These are phyloP conservation scores for Watsonalla cultraria DNA, from an alignment of 2,888 invertebrate species.

Conservation along the genomic window DNA sequence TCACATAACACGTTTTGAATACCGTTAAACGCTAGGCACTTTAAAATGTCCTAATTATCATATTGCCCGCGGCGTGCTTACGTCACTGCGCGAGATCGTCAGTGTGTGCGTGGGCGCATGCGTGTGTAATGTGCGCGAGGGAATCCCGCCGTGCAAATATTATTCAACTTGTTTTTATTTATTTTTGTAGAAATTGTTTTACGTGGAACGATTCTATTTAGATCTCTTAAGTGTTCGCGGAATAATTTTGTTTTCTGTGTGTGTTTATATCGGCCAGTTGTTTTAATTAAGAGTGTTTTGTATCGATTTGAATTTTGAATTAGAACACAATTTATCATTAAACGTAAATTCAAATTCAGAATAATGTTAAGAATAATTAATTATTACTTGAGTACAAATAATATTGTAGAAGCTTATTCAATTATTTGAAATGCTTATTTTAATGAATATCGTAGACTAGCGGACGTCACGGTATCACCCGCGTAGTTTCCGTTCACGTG, in stretches of 20 bases:
- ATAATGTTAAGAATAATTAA: no score
- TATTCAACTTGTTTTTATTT: constrained; percentile 12
- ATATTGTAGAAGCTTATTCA: no score
- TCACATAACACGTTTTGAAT: not conserved
- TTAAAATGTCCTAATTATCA: constrained; percentile 28
- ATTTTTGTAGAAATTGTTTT: constrained; percentile 24
- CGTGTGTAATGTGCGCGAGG: constrained; percentile 37
- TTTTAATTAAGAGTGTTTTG: no score
- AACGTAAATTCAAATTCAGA: no score
- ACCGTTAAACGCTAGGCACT: constrained; percentile 30
- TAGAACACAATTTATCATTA: no score
- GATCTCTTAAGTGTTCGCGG: not conserved
- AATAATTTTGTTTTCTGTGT: not conserved
- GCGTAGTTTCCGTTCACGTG: no score
- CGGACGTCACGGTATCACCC: no score
- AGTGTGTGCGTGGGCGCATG: constrained; percentile 14
- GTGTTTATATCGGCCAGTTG: no score
- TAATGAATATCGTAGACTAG: no score
- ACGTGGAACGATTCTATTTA: constrained; percentile 5
- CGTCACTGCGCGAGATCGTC: constrained; percentile 19
- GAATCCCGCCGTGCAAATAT: constrained; percentile 55
- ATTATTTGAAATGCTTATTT: no score
- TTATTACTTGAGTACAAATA: no score
- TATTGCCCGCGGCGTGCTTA: constrained; percentile 24
- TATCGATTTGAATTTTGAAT: no score